Base-by-base conservation (phyloP, 2,113 vertebrate species). In the Emydura subglobosa region DNA sequence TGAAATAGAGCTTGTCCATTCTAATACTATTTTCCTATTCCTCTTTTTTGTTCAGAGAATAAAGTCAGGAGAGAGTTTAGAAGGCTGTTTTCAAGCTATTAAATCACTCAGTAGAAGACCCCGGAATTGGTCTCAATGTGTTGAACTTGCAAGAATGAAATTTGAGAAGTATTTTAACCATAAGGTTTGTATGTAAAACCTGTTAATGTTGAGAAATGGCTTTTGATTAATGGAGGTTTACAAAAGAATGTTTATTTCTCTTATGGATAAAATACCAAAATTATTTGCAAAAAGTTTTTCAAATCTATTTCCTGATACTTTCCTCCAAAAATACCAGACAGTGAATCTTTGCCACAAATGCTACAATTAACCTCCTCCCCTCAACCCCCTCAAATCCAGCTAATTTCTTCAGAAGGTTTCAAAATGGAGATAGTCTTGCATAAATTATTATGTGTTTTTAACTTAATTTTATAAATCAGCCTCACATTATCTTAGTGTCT, bases 101-200 rank as follows among this genome's bases (percentile, higher is more conserved):
- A 99, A 99, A 96, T 98, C 99, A 91, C 98, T 99, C 44, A 99
- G 98, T 96, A 98, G 98, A 97, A 99, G 99, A 97, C 99, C 99
- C 7, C 98, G 98, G 92, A 98, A 94, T 79, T 99, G 99, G 99
- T 97, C 98, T 55, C 99, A 99, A 3, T 99, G 99, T 96, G 96
- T 99, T 83, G 88, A 98, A 83, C 92, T 99, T 86, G 99, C 99
- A 94, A 99, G 99, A 98, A 97, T 99, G 91, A 99, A 99, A 96
- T 99, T 99, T 97, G 99, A 99, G 94, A 99, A 99, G 91, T 99
- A 99, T 97, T 99, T 99, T 97, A 99, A 99, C 96, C 99, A 99
- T 98, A 99, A 99, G 99, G 99, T 99, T 97, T 93, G 95, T 92
- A n/a, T 59, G 53, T 88, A 72, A 92, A 29, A 87, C 34, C 10